A percentile compares a stretch with the other conserved stretches of the same genome.
These are phyloP conservation scores for Pogona vitticeps DNA, from an alignment of 2,113 vertebrate species.

Conservation along the genomic window DNA sequence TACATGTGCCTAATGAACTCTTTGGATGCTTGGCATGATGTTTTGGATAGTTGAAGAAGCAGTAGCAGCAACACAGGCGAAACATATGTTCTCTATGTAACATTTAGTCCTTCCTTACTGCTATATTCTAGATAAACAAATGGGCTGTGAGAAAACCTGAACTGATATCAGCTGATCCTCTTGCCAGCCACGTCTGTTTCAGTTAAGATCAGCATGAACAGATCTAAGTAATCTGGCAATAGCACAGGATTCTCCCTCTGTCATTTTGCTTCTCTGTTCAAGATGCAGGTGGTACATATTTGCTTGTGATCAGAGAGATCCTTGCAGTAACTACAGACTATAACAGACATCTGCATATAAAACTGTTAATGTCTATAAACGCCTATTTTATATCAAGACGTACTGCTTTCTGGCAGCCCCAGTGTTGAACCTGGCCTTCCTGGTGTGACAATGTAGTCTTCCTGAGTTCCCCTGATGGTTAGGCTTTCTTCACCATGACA, in stretches of 20 bases:
- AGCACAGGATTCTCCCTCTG: neutral
- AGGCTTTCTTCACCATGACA: too few relatives aligned
- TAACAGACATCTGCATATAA: neutral
- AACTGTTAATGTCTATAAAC: neutral
- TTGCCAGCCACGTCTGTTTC: neutral
- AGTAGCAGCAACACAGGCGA: neutral
- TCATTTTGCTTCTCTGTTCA: neutral
- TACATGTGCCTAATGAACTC: neutral
- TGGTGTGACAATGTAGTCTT: too few relatives aligned
- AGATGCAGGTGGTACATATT: slow-evolving; percentile 1
- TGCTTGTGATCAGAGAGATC: neutral
- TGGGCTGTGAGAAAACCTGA: neutral
- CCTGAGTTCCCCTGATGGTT: too few relatives aligned
- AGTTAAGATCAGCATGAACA: neutral
- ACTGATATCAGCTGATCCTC: neutral
- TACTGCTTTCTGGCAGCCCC: slow-evolving; percentile 33
- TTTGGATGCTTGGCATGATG: neutral
- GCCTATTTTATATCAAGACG: slow-evolving; percentile 32
- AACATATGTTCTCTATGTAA: neutral
- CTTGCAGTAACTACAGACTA: neutral
- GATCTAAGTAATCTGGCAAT: neutral
- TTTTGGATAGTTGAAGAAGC: neutral
- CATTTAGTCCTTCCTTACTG: neutral
- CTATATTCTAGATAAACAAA: neutral
- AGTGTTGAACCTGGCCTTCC: neutral